phyloP scores from a whole-genome alignment of 2,888 invertebrate genomes.

The Lepeophtheirus nordmannii region DNA sequence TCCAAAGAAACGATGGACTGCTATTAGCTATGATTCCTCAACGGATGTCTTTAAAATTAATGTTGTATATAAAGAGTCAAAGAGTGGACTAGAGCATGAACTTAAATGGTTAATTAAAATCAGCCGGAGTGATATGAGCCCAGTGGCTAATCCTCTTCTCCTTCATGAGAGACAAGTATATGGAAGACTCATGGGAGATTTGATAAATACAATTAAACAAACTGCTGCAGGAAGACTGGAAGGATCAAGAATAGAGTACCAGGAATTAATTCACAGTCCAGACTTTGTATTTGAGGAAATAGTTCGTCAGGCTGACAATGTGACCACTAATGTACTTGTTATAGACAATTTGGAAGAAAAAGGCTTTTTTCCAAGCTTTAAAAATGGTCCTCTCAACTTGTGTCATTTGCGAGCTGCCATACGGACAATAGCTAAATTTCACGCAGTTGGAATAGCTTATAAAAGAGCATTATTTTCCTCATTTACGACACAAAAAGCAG shows the following conservation, averaged over 20 bases:
- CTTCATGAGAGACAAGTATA: constrained; percentile 21
- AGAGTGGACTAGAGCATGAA: constrained; percentile 21
- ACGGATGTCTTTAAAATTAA: constrained; percentile 24
- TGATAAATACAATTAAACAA: constrained; percentile 24
- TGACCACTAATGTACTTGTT: constrained; percentile 18
- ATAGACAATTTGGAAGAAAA: constrained; percentile 24
- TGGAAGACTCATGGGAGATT: constrained; percentile 24
- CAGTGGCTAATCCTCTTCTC: constrained; percentile 10
- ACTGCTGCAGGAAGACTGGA: constrained; percentile 10
- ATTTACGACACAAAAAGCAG: constrained; percentile 9
- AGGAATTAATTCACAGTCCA: constrained; percentile 15
- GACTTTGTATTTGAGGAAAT: constrained; percentile 22
- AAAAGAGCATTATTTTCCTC: constrained; percentile 10
- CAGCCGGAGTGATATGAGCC: constrained; percentile 12
- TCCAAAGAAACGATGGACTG: constrained; percentile 19
- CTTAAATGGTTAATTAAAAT: constrained; percentile 25
- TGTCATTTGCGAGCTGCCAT: constrained; percentile 15
- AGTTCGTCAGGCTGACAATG: constrained; percentile 13
- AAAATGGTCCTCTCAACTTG: constrained; percentile 15
- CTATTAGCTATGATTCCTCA: constrained; percentile 22
- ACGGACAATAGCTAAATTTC: constrained; percentile 23
- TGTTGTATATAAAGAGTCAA: constrained; percentile 23
- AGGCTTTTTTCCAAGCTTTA: neutral
- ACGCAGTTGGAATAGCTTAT: constrained; percentile 18
- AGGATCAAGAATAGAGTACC: constrained; percentile 5